Conservation (phyloP, 2,888 invertebrate genomes). For the Heliothis peltigera region DNA sequence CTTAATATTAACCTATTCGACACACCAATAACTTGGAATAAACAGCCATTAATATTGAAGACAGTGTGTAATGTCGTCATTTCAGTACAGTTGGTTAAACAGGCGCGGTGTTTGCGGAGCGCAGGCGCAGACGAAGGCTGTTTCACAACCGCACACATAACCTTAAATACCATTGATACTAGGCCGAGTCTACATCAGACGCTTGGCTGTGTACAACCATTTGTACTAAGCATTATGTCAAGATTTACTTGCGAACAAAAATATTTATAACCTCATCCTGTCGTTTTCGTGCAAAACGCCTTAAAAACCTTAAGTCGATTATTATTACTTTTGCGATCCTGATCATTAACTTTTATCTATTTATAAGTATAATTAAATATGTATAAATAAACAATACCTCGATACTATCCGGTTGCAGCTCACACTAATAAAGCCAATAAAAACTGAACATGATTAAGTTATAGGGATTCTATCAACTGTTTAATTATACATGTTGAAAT, state of each 20-base stretch:
- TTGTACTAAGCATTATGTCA: background rate
- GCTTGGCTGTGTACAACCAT: slow-evolving; percentile 3
- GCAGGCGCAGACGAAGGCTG: slow-evolving; percentile 56
- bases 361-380: slow-evolving; percentile 1
- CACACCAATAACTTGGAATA: slow-evolving; percentile 36
- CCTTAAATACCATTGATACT: slow-evolving; percentile 46
- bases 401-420: background rate
- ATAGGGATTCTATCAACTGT: slow-evolving; percentile 1
- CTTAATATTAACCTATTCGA: slow-evolving; percentile 30
- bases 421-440: slow-evolving; percentile 10
- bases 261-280: background rate
- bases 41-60: slow-evolving; percentile 29
- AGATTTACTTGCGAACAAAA: slow-evolving; percentile 4
- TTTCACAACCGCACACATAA: slow-evolving; percentile 54
- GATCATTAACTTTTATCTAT: slow-evolving; percentile 12
- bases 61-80: slow-evolving; percentile 34
- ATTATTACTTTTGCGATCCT: background rate
- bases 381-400: slow-evolving; percentile 2
- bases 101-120: slow-evolving; percentile 49
- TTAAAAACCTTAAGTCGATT: slow-evolving; percentile 6
- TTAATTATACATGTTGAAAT: slow-evolving; percentile 24
- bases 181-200: slow-evolving; percentile 11
- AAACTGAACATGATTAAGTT: slow-evolving; percentile 22
- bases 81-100: slow-evolving; percentile 55
- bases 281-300: slow-evolving; percentile 1